phyloP scores from a whole-genome alignment of 2,797 vertebrate species.

The Platalea minor region DNA sequence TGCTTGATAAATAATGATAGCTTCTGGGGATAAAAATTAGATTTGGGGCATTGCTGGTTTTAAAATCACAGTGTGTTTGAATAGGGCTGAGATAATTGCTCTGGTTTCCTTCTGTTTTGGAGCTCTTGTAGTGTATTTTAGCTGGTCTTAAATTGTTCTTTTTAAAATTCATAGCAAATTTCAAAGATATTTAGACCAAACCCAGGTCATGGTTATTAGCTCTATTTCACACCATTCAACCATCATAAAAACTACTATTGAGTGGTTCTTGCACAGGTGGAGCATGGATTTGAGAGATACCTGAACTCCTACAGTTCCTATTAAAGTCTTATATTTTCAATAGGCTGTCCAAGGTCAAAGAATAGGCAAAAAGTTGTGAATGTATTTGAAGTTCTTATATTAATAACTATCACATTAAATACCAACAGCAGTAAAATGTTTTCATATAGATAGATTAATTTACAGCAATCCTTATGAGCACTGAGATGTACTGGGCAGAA shows the following conservation, averaged over 20 bases:
- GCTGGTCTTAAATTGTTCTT: neutral
- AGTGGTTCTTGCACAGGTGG: neutral
- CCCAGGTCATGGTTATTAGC: neutral
- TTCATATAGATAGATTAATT: neutral
- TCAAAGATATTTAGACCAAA: neutral
- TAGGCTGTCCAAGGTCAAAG: neutral
- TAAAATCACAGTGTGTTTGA: neutral
- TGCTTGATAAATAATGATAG: constrained; percentile 1
- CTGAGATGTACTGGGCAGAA: neutral
- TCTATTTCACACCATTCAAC: neutral
- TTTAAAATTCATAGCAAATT: neutral
- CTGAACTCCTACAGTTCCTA: neutral
- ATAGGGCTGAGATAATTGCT: neutral
- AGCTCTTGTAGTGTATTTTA: neutral
- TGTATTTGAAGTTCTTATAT: neutral
- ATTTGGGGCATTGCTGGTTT: neutral
- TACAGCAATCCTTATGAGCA: neutral
- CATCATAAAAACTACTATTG: neutral
- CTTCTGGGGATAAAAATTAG: neutral
- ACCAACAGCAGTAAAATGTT: neutral
- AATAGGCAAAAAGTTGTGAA: neutral
- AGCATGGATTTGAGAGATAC: neutral
- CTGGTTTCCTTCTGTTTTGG: neutral
- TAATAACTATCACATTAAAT: neutral
- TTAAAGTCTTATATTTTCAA: neutral